Conservation (phyloP, 2,888 invertebrate genomes). For the Spodoptera picta region DNA sequence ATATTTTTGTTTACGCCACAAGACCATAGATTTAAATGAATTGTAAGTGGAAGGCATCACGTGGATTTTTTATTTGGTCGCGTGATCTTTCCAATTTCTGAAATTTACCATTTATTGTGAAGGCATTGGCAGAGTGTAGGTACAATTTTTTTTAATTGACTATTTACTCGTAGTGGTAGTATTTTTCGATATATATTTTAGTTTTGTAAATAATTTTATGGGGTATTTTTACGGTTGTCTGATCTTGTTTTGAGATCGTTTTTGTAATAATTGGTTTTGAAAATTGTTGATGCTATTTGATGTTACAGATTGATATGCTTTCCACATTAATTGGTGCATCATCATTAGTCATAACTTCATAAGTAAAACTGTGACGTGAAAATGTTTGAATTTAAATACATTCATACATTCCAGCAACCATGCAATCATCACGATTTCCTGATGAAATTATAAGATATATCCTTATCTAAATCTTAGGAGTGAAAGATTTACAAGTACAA, state of each 20-base stretch:
- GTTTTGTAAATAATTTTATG: neutral
- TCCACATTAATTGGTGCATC: too few species aligned
- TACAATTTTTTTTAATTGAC: constrained; percentile 17
- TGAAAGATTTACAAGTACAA: constrained; percentile 47
- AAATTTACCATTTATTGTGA: constrained; percentile 2
- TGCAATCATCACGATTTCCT: constrained; percentile 1
- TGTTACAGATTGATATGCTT: too few species aligned
- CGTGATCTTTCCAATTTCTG: constrained; percentile 19
- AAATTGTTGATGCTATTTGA: too few species aligned
- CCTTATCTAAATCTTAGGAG: constrained; percentile 23
- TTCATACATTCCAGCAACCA: neutral
- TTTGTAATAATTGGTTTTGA: too few species aligned
- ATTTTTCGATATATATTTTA: neutral
- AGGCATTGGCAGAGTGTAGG: neutral
- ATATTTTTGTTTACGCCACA: constrained; percentile 5
- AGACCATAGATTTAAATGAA: neutral
- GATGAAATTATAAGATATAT: constrained; percentile 12
- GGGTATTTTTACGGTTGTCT: neutral
- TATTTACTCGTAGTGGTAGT: constrained; percentile 11
- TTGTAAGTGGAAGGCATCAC: constrained; percentile 11
- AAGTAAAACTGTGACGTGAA: too few species aligned
- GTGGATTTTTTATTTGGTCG: constrained; percentile 12
- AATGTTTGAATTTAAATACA: too few species aligned
- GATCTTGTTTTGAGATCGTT: neutral
- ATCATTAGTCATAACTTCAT: too few species aligned